phyloP scores from a whole-genome alignment of 2,888 invertebrate species.

The Apantesis nais region DNA sequence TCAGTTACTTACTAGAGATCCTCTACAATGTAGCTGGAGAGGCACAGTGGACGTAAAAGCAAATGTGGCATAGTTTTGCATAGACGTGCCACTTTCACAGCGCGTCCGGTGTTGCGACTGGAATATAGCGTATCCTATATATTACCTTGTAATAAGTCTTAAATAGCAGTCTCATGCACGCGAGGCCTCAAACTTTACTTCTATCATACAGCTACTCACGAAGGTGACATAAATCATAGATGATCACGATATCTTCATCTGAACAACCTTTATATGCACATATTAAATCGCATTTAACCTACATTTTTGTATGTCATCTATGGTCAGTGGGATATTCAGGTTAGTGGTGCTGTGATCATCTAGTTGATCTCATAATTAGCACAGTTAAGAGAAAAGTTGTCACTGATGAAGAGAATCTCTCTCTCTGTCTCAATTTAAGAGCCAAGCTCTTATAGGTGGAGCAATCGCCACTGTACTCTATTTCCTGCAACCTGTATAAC shows the following conservation, averaged over 20 bases:
- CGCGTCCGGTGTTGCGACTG: no score
- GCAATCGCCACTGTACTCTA: no score
- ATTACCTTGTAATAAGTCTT: slow-evolving; percentile 1
- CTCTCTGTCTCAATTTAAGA: no score
- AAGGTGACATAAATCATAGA: slow-evolving; percentile 1
- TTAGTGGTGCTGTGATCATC: background rate
- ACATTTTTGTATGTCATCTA: background rate
- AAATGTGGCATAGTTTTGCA: no score
- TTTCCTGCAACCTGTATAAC: no score
- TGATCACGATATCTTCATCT: slow-evolving; percentile 1
- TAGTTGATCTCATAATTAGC: background rate
- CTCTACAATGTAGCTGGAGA: no score
- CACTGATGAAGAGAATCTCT: background rate
- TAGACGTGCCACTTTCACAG: no score
- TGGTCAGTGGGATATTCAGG: background rate
- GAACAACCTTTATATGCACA: background rate
- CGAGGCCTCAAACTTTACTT: background rate
- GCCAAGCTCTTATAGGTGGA: no score
- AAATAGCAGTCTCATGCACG: slow-evolving; percentile 1
- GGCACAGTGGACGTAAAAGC: no score
- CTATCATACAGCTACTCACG: slow-evolving; percentile 3
- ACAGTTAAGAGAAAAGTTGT: background rate
- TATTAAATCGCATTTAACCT: background rate
- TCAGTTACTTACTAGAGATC: no score
- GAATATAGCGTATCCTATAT: background rate